A percentile compares a stretch with the other conserved stretches of the same genome.
Conservation (phyloP, 2,797 vertebrate genomes). For the Xenops minutus region DNA sequence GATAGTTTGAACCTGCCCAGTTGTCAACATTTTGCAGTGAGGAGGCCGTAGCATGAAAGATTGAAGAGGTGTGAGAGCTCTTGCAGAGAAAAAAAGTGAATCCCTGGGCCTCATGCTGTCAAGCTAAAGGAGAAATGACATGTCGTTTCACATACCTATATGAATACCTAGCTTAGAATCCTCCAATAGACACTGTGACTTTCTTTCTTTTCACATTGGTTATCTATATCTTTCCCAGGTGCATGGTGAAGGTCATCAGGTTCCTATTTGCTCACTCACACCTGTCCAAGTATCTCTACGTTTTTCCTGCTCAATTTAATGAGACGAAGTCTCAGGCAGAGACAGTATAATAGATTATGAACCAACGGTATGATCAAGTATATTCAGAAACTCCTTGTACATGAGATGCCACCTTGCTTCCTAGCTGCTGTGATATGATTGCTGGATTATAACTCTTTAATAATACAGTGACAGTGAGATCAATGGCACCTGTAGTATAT, state of each 20-base stretch:
- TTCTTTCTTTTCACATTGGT: neutral
- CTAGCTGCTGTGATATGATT: neutral
- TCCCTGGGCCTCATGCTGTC: neutral
- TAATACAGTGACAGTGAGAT: neutral
- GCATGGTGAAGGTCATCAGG: neutral
- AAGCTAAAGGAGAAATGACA: neutral
- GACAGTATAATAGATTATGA: neutral
- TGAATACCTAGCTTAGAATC: neutral
- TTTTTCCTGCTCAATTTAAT: neutral
- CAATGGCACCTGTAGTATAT: neutral
- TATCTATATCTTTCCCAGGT: neutral
- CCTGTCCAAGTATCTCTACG: neutral
- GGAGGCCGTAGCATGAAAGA: neutral
- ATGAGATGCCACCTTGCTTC: neutral
- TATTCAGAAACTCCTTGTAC: neutral
- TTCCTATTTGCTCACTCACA: neutral
- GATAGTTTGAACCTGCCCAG: neutral
- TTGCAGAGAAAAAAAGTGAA: neutral
- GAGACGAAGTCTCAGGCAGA: neutral
- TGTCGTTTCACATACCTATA: neutral
- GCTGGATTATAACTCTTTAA: neutral
- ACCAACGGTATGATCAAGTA: neutral
- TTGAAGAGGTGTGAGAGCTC: neutral
- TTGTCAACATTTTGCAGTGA: neutral
- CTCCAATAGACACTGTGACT: neutral